Base-by-base conservation (phyloP, 2,888 invertebrate species). In the Morinoia aosen region DNA sequence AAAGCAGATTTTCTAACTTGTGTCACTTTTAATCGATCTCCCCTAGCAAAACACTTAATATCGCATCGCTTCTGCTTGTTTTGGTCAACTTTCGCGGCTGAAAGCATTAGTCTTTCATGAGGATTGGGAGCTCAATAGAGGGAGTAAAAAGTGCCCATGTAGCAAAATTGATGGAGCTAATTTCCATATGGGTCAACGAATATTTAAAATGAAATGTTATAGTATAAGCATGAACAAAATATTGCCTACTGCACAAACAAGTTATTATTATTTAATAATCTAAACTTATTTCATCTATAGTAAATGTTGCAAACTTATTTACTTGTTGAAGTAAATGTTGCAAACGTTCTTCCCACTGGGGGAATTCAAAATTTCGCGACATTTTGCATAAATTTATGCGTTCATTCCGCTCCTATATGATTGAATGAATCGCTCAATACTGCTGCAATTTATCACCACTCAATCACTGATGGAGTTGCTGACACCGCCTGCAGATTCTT, bases 401-500 rank as follows among this genome's bases (percentile, higher is more conserved):
- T 57, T 48, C 0, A 12, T 57, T n/a, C 57, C 5, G 48, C 19
- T 33, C 48, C 58, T 11, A 33, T 93, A 48, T 48, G 48, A 48
- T 48, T 48, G 48, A 93, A 14, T 57, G 33, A 61, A 93, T 93
- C 93, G 19, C 93, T 48, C 90, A 57, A 57, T 93, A 12, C 93
- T 12, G n/a, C 25, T 33, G n/a, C 14, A 57, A 93, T 93, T 57
- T 12, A 57, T 93, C 57, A 93, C 57, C 56, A 33, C 93, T 57
- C 93, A 93, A 93, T 93, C 93, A 93, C 93, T 7, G 93, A 93
- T 93, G 93, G 58, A 93, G 39, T 57, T 57, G 93, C 93, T 57
- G 48, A 16, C 93, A 57, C 93, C 93, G 93, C 57, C 33, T n/a
- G 57, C 93, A 39, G 57, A 93, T 93, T 93, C 93, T 57, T 93